phyloP scores from a whole-genome alignment of 2,113 vertebrate genomes.

The Anser brachyrhynchus region DNA sequence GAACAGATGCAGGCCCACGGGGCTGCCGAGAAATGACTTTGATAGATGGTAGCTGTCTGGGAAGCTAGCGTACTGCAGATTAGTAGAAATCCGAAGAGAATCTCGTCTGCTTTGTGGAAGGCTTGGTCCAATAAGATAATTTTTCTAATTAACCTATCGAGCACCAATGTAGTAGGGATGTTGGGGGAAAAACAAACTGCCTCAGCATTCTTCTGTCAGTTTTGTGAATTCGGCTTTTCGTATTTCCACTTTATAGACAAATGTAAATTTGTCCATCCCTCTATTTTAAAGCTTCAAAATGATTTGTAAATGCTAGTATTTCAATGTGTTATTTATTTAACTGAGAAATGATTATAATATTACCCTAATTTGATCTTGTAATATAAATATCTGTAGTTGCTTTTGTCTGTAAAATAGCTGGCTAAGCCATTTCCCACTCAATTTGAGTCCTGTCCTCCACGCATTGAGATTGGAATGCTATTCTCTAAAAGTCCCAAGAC shows the following conservation, averaged over 20 bases:
- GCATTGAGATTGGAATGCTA: neutral
- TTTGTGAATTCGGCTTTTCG: conserved; percentile 6
- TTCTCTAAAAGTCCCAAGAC: conserved; percentile 30
- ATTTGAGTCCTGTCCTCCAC: neutral
- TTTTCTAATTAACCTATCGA: conserved; percentile 94
- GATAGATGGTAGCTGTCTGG: conserved; percentile 83
- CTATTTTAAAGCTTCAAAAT: conserved; percentile 14
- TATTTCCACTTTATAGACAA: conserved; percentile 28
- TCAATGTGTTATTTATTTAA: neutral
- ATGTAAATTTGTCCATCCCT: conserved; percentile 13
- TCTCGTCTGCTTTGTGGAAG: conserved; percentile 78
- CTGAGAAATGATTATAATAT: neutral
- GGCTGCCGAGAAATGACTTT: conserved; percentile 80
- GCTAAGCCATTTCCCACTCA: neutral
- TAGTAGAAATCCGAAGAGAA: conserved; percentile 81
- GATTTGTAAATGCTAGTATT: neutral
- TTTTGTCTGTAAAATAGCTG: conserved; percentile 25
- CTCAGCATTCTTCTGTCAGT: conserved; percentile 64
- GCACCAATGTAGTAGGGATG: conserved; percentile 74
- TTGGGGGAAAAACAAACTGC: conserved; percentile 69
- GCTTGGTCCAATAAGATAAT: conserved; percentile 86
- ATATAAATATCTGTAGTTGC: neutral
- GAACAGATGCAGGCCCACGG: conserved; percentile 78
- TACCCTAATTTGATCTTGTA: neutral
- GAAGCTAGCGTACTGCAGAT: conserved; percentile 79